phyloP scores from a whole-genome alignment of 2,797 vertebrate species.

The Sciurus vulgaris region DNA sequence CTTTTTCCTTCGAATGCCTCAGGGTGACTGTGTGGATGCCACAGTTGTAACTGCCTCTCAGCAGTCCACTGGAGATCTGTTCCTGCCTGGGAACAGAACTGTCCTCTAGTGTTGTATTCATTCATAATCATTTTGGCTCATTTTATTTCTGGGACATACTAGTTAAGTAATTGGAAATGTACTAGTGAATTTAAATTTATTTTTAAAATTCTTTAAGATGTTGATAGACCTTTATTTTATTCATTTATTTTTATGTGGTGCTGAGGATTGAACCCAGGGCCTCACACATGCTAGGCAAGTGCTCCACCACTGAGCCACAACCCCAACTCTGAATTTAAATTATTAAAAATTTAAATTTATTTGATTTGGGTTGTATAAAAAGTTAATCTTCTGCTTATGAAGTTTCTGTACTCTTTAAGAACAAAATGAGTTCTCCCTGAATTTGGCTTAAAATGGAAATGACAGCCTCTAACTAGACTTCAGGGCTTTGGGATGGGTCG shows the following conservation, averaged over 20 bases:
- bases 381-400: neutral
- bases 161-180: neutral
- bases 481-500: neutral
- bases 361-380: neutral
- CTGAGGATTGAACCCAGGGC: no score
- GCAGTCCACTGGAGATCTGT: neutral
- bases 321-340: neutral
- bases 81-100: neutral
- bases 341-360: neutral
- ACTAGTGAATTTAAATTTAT: neutral
- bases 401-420: slow-evolving; percentile 2
- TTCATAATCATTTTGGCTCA: neutral
- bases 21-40: neutral
- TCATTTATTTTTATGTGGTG: no score
- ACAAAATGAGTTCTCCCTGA: neutral
- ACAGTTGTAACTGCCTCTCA: neutral
- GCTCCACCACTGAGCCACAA: no score
- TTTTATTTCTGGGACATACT: slow-evolving; percentile 19
- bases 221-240: no score
- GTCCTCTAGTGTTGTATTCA: neutral
- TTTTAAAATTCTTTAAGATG: neutral
- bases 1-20: neutral
- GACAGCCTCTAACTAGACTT: neutral
- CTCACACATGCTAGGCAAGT: no score
- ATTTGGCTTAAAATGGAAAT: neutral